Evolutionary conservation across 2,888 invertebrate species (phyloP).

Genomic region (Polyommatus iphigenia): DNA sequence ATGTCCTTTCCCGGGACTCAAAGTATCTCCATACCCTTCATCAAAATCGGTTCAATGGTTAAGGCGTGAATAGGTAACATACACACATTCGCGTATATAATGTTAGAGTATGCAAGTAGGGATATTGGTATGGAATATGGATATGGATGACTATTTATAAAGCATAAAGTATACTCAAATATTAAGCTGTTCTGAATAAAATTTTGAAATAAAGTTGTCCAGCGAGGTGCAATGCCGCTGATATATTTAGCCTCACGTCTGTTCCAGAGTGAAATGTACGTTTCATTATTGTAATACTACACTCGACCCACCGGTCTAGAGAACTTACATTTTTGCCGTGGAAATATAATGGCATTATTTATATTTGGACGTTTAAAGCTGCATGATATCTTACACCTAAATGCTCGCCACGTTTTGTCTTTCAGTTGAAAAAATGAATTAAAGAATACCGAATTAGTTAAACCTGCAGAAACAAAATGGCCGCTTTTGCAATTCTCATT

Average conservation of each 20-base stretch:
- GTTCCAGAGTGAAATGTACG: constrained; percentile 45
- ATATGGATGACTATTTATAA: background rate
- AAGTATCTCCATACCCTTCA: too few relatives aligned
- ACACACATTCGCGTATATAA: too few relatives aligned
- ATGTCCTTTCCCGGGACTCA: too few relatives aligned
- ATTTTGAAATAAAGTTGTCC: constrained; percentile 39
- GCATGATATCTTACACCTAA: constrained; percentile 25
- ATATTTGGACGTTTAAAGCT: constrained; percentile 39
- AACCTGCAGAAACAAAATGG: background rate
- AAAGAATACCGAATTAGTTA: background rate
- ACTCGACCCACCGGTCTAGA: constrained; percentile 44
- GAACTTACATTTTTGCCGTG: constrained; percentile 46
- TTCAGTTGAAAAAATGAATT: background rate
- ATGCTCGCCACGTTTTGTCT: background rate
- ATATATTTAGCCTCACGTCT: constrained; percentile 45
- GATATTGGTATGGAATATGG: too few relatives aligned
- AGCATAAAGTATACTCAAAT: background rate
- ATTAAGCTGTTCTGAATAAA: constrained; percentile 18
- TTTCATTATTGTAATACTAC: constrained; percentile 50
- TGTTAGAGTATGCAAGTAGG: too few relatives aligned
- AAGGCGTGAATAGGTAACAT: too few relatives aligned
- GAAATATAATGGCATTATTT: constrained; percentile 40
- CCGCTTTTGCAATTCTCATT: background rate
- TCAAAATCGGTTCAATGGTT: too few relatives aligned
- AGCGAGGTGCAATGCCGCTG: constrained; percentile 44